Conservation (phyloP, 1,140 invertebrate genomes). For the Leptoteleia sp. region DNA sequence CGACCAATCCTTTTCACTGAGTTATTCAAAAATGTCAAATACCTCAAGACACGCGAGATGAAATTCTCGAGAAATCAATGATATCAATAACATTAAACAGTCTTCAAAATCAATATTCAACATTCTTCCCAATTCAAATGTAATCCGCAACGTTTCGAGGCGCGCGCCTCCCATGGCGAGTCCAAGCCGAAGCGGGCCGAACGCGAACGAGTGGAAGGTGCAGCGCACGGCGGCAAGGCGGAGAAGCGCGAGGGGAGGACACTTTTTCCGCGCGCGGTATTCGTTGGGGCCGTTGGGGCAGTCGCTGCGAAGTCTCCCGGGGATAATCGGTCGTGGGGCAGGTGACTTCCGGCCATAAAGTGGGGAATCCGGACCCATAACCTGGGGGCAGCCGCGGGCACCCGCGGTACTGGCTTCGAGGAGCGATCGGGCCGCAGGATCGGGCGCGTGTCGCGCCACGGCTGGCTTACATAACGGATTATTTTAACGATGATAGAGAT, state of each 20-base stretch:
- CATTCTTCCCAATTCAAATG: constrained; percentile 40
- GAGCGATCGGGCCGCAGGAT: constrained; percentile 9
- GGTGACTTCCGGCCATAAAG: neutral
- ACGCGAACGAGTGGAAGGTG: constrained; percentile 27
- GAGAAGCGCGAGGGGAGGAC: constrained; percentile 42
- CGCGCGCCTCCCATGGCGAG: constrained; percentile 34
- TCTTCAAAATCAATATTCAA: constrained; percentile 54
- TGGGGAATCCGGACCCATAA: too few species aligned
- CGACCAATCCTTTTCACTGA: too few species aligned
- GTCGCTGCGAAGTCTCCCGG: too few species aligned
- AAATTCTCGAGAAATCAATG: constrained; percentile 12
- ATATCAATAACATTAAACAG: constrained; percentile 33
- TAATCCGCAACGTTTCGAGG: constrained; percentile 39
- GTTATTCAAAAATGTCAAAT: too few species aligned
- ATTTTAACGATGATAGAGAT: constrained; percentile 65
- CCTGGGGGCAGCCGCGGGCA: neutral
- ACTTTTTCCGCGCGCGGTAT: constrained; percentile 49
- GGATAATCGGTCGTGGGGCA: constrained; percentile 16
- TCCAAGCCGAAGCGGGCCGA: constrained; percentile 21
- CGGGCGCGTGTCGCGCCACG: constrained; percentile 55
- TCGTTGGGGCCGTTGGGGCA: too few species aligned
- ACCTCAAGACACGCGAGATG: too few species aligned
- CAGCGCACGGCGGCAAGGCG: constrained; percentile 23
- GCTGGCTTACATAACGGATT: constrained; percentile 77
- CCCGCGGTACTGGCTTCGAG: too few species aligned